Evolutionary conservation across 2,888 invertebrate species (phyloP), one percentile per base, ranked within the genome.

Genomic region (Lomographa bimaculata): DNA sequence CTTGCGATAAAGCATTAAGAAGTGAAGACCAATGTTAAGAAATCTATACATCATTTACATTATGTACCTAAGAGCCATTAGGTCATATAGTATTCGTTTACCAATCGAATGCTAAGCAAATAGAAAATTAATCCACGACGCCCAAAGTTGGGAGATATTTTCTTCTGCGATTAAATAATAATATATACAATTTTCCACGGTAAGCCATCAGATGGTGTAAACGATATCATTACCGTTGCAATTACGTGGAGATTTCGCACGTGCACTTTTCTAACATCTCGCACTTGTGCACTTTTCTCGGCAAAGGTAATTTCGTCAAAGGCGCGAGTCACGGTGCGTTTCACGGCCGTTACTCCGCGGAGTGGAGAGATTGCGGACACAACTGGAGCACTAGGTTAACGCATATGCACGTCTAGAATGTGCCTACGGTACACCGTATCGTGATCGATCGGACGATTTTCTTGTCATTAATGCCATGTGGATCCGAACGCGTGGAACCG

Each of bases 261-360:
- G 9, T 18, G 21, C 20, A 43, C 25, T 47, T 50, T 50, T 50
- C 46, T 50, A 37, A 14, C 14, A 14, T 37, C 36, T 29, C n/a
- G 32, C 32, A 26, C 21, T 7, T 26, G 24, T 30, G 43, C 54
- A 50, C 46, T 38, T 41, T 46, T 50, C 43, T 43, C 49, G 9
- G 14, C 14, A 47, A 47, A 43, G 47, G 53, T 50, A 55, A 54
- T 59, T 63, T 60, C 41, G 57, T 56, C 51, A 56, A 60, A 64
- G 57, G 52, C 52, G 57, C 60, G 47, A 63, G 51, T 56, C 54
- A 54, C 37, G 58, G 37, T 50, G 56, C 52, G 54, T 58, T 58
- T 54, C 56, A 51, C 52, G 58, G 52, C 50, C 49, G 49, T 52
- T 49, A 54, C 51, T 35, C 48, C 28, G 29, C 41, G 46, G 48